A percentile compares a stretch with the other conserved stretches of the same genome.
These are phyloP conservation scores for Ardeotis arabs DNA, from an alignment of 2,113 vertebrate genomes.

Conservation along the genomic window DNA sequence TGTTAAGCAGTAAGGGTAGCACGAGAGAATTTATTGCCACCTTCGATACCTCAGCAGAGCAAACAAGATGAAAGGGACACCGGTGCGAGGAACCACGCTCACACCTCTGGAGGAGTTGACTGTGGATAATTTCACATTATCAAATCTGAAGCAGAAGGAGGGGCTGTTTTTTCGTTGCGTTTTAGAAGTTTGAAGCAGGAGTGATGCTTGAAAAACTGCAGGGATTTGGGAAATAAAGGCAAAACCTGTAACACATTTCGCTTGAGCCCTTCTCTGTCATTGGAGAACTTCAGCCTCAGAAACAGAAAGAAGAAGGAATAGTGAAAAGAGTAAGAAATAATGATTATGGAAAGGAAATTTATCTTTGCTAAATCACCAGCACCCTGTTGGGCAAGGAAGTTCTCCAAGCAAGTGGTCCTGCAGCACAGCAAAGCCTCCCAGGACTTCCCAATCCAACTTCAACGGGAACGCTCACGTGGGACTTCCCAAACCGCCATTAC, in stretches of 20 bases:
- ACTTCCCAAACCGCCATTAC: background rate
- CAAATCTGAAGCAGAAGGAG: background rate
- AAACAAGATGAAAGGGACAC: background rate
- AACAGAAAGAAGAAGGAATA: background rate
- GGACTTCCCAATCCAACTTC: background rate
- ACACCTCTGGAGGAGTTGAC: background rate
- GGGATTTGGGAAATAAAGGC: background rate
- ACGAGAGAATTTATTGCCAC: background rate
- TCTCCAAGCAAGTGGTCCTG: background rate
- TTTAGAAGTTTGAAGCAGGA: background rate
- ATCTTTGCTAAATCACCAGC: background rate
- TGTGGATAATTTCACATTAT: background rate
- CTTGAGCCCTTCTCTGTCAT: background rate
- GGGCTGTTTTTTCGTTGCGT: background rate
- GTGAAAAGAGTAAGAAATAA: background rate
- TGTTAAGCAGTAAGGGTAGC: background rate
- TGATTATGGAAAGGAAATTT: background rate
- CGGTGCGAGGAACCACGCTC: accelerated
- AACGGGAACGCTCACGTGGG: accelerated
- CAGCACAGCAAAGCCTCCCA: background rate
- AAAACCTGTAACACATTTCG: background rate
- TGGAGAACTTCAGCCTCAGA: background rate
- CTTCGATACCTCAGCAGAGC: background rate
- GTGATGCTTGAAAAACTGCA: background rate
- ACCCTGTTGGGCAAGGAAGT: background rate